Conservation (phyloP, 2,888 invertebrate species). For the Ennomos fuscantarius region DNA sequence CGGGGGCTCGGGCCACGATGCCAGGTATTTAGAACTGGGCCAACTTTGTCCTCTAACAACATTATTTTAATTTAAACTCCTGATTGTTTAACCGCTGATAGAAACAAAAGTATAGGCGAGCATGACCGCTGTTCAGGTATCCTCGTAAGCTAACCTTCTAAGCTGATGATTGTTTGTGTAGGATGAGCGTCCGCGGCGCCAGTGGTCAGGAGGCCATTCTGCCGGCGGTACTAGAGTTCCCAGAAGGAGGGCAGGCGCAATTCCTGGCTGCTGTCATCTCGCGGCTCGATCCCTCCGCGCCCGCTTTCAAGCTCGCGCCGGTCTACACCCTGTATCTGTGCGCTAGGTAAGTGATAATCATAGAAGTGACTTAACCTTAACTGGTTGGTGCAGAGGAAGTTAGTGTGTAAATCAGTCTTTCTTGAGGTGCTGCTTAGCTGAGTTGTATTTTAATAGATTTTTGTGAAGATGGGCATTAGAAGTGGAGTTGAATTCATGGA, state of each 20-base stretch:
- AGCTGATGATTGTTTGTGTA: constrained; percentile 31
- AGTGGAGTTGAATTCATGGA: no score
- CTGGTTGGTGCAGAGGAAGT: no score
- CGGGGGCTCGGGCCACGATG: constrained; percentile 91
- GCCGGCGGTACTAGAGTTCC: constrained; percentile 97
- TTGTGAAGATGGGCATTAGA: no score
- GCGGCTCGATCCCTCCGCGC: constrained; percentile 94
- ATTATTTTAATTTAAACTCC: constrained; percentile 1
- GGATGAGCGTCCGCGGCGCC: constrained; percentile 59
- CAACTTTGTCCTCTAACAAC: constrained; percentile 3
- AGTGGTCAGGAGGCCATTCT: constrained; percentile 95
- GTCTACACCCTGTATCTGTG: constrained; percentile 98
- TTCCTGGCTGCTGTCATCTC: constrained; percentile 95
- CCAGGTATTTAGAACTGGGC: constrained; percentile 85
- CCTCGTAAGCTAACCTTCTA: not conserved
- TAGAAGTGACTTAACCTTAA: no score
- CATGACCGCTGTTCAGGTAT: constrained; percentile 5
- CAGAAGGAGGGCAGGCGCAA: constrained; percentile 97
- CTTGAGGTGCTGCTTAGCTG: no score
- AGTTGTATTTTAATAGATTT: no score
- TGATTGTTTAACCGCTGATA: not conserved
- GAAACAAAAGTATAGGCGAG: constrained; percentile 1
- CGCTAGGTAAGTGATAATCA: constrained; percentile 90
- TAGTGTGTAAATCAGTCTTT: no score
- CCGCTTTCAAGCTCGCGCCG: constrained; percentile 97